phyloP scores from a whole-genome alignment of 2,797 vertebrate genomes.

The Tapera naevia region DNA sequence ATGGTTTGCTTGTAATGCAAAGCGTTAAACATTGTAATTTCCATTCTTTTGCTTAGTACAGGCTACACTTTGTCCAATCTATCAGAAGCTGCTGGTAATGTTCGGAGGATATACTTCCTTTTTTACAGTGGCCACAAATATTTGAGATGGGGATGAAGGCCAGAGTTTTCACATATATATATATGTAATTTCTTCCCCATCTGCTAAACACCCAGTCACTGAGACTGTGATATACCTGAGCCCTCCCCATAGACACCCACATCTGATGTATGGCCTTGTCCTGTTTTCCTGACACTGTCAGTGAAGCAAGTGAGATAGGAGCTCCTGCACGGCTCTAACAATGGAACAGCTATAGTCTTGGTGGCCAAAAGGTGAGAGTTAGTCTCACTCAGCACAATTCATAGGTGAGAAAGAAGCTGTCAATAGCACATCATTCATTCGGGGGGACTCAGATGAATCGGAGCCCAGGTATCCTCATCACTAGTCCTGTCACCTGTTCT shows the following conservation, averaged over 20 bases:
- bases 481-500: background rate
- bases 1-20: background rate
- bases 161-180: background rate
- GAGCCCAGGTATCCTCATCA: background rate
- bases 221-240: background rate
- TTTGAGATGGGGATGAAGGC: background rate
- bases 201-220: background rate
- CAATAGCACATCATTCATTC: accelerated
- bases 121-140: background rate
- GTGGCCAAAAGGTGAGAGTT: background rate
- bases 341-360: background rate
- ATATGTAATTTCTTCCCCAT: background rate
- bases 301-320: background rate
- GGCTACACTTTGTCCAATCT: background rate
- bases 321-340: background rate
- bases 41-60: background rate
- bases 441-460: background rate
- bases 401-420: background rate
- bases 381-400: background rate
- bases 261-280: accelerated
- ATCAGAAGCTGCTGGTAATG: background rate
- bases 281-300: background rate
- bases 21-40: background rate
- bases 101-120: background rate
- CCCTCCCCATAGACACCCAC: background rate